phyloP scores from a whole-genome alignment of 2,113 vertebrate genomes.

The Crocuta crocuta region DNA sequence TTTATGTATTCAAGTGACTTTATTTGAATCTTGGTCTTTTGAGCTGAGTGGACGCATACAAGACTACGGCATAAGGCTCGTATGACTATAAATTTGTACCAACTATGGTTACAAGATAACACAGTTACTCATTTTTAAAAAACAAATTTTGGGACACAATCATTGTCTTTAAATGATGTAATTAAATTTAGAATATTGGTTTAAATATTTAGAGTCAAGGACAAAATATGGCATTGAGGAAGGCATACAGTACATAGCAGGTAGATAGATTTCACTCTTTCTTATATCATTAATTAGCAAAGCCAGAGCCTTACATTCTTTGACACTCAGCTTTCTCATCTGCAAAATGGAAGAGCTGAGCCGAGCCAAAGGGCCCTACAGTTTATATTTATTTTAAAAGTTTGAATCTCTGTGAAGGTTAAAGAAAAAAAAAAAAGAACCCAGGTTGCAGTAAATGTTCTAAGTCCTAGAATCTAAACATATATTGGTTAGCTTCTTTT shows the following conservation, averaged over 20 bases:
- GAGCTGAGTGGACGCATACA: neutral
- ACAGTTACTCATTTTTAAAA: neutral
- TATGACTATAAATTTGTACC: neutral
- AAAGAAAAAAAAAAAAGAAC: neutral
- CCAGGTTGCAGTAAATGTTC: neutral
- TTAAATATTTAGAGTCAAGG: neutral
- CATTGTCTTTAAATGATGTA: neutral
- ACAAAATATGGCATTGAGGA: neutral
- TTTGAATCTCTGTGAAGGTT: neutral
- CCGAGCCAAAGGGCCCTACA: neutral
- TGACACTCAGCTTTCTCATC: neutral
- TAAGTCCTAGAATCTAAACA: neutral
- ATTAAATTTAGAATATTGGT: neutral
- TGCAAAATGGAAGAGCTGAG: neutral
- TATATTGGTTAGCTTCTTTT: neutral
- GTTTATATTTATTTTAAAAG: neutral
- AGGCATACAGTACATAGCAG: neutral
- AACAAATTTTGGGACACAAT: neutral
- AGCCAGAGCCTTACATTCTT: neutral
- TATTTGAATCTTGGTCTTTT: conserved; percentile 2
- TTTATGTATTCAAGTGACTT: neutral
- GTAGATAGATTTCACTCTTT: neutral
- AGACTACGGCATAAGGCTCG: neutral
- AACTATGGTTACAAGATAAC: neutral
- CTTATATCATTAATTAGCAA: neutral